Base-by-base conservation (phyloP, 2,797 vertebrate genomes). In the Trematomus bernacchii region DNA sequence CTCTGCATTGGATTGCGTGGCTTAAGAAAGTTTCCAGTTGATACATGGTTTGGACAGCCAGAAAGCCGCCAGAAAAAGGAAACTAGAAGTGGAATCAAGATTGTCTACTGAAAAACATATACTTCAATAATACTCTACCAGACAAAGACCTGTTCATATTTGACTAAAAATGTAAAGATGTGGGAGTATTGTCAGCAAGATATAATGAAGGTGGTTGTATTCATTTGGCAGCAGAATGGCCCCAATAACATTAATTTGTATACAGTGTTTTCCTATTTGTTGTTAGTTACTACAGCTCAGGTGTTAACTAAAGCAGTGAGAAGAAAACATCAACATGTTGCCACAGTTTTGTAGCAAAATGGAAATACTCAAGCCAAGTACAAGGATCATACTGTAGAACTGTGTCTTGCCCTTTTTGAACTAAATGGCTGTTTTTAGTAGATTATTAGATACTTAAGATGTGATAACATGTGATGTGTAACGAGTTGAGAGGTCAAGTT, bases 21-120 rank as follows among this genome's bases (percentile, higher is more conserved):
- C 44, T 47, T 12, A 19, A 27, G 59, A 55, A 71, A 44, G 9
- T 30, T 8, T 23, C 47, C 27, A 7, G 59, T 47, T 71, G 66
- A 44, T 80, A 19, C 43, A 18, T 48, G 16, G 42, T 79, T 67
- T 76, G 44, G 13, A 76, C 27, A 54, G 30, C 55, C 53, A 77
- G 37, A 65, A 48, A 54, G 37, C 6, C 14, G 50, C 19, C 40
- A 16, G 50, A 57, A 30, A 40, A 59, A 23, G 40, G 18, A 59
- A 66, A 73, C 8, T 13, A 62, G 40, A 13, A 30, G 4, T 54
- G 3, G 9, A 43, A 42, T 18, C 18, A 53, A 21, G 21, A 50
- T 51, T 11, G 51, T 13, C 19, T 40, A 23, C 8, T 27, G 66
- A 42, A 60, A 4, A 12, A 59, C 18, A 6, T 53, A 6, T 13